These are phyloP conservation scores for Elgaria multicarinata DNA, from an alignment of 2,113 vertebrate species.

Conservation along the genomic window DNA sequence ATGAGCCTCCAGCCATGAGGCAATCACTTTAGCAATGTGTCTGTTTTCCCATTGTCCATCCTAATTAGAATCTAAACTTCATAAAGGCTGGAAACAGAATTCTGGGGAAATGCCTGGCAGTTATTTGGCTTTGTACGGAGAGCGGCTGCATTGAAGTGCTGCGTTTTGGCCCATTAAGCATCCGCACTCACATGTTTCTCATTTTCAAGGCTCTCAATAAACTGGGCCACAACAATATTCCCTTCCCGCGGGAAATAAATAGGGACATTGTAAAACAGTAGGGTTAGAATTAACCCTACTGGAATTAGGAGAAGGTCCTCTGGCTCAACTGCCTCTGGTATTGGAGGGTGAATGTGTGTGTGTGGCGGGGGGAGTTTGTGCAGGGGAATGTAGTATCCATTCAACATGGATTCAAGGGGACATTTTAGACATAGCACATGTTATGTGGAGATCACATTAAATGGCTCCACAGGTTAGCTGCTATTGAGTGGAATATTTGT, in stretches of 20 bases:
- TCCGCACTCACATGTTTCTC: conserved; percentile 21
- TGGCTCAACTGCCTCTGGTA: neutral
- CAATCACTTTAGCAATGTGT: neutral
- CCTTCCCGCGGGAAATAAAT: conserved; percentile 24
- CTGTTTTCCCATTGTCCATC: conserved; percentile 13
- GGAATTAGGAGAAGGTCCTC: neutral
- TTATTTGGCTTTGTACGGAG: conserved; percentile 22
- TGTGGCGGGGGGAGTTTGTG: neutral
- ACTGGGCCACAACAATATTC: conserved; percentile 8
- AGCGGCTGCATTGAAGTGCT: conserved; percentile 11
- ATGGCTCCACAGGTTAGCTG: neutral
- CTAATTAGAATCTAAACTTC: conserved; percentile 36
- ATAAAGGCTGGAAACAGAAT: conserved; percentile 18
- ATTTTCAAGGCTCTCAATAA: conserved; percentile 27
- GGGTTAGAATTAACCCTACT: conserved; percentile 4
- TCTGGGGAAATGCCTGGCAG: conserved; percentile 21
- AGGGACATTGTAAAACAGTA: conserved; percentile 30
- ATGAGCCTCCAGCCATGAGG: conserved; percentile 7
- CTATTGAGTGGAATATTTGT: neutral
- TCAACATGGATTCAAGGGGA: neutral
- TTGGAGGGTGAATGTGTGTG: neutral
- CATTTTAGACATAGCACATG: neutral
- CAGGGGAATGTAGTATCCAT: neutral
- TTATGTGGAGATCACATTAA: neutral
- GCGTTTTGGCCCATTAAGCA: conserved; percentile 25